Evolutionary conservation across 2,888 invertebrate genomes (phyloP).

Genomic region (Scaptomyza parva): DNA sequence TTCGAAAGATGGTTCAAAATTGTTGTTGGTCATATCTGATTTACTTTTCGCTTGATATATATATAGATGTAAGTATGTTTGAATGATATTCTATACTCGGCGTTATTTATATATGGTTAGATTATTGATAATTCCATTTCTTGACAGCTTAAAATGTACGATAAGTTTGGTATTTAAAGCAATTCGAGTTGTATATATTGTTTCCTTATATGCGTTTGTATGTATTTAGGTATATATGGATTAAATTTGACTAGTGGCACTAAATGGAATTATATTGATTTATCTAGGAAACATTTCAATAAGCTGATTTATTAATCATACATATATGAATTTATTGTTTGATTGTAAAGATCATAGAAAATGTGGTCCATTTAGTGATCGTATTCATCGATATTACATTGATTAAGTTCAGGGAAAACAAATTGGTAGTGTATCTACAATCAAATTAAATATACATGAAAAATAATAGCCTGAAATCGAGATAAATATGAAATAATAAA

Average conservation of each 20-base stretch:
- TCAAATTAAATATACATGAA: constrained; percentile 5
- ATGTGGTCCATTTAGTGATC: constrained; percentile 84
- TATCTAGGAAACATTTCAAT: constrained; percentile 55
- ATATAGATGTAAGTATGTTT: no score
- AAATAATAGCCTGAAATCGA: constrained; percentile 21
- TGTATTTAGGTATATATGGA: constrained; percentile 25
- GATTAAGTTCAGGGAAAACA: constrained; percentile 63
- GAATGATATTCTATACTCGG: constrained; percentile 3
- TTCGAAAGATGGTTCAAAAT: neutral
- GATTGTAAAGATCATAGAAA: constrained; percentile 67
- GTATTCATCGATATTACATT: constrained; percentile 73
- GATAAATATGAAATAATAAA: constrained; percentile 15
- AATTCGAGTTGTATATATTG: constrained; percentile 40
- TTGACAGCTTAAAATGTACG: constrained; percentile 44
- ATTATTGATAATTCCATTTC: constrained; percentile 16
- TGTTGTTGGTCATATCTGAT: constrained; percentile 9
- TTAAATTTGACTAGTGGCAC: constrained; percentile 71
- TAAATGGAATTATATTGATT: constrained; percentile 60
- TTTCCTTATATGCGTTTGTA: constrained; percentile 19
- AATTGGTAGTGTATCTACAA: constrained; percentile 43
- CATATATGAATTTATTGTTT: constrained; percentile 33
- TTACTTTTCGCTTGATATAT: constrained; percentile 7
- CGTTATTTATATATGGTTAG: constrained; percentile 15
- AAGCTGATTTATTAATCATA: constrained; percentile 27
- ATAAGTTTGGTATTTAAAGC: constrained; percentile 53